Conservation (phyloP, 1,140 invertebrate species). For the Temnothorax nylanderi region DNA sequence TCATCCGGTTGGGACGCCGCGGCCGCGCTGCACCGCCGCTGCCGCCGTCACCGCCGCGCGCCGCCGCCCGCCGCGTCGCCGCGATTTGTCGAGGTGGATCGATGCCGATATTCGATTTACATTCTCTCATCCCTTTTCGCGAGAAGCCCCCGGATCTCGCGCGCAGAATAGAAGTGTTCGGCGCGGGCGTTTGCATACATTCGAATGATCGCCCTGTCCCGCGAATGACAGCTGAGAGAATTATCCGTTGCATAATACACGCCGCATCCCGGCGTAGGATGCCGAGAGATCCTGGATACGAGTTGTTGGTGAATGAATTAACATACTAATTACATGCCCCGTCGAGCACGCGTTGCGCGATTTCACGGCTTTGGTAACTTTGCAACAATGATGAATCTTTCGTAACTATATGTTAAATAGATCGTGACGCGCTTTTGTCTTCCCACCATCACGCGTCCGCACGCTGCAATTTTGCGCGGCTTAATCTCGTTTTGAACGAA, state of each 20-base stretch:
- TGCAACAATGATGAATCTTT: slow-evolving; percentile 53
- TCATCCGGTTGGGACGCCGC: neutral
- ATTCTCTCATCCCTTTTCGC: neutral
- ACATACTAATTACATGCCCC: slow-evolving; percentile 54
- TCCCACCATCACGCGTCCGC: neutral
- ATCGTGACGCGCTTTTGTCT: slow-evolving; percentile 42
- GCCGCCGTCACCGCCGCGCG: neutral
- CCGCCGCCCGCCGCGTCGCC: neutral
- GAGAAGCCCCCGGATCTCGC: slow-evolving; percentile 13
- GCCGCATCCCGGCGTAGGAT: slow-evolving; percentile 27
- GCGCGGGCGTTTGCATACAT: slow-evolving; percentile 9
- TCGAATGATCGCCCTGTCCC: slow-evolving; percentile 14
- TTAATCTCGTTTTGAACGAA: neutral
- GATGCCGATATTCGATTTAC: slow-evolving; percentile 33
- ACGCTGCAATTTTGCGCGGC: neutral
- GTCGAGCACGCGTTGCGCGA: slow-evolving; percentile 42
- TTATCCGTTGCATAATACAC: slow-evolving; percentile 55
- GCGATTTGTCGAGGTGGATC: slow-evolving; percentile 36
- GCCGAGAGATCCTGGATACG: slow-evolving; percentile 38
- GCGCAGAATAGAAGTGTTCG: neutral
- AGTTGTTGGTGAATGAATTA: slow-evolving; percentile 59
- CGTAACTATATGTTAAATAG: slow-evolving; percentile 36
- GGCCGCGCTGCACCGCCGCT: too few species aligned
- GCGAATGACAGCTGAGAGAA: slow-evolving; percentile 54
- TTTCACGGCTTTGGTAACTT: slow-evolving; percentile 48